phyloP scores from a whole-genome alignment of 2,888 invertebrate species.

The Yponomeuta evonymella region DNA sequence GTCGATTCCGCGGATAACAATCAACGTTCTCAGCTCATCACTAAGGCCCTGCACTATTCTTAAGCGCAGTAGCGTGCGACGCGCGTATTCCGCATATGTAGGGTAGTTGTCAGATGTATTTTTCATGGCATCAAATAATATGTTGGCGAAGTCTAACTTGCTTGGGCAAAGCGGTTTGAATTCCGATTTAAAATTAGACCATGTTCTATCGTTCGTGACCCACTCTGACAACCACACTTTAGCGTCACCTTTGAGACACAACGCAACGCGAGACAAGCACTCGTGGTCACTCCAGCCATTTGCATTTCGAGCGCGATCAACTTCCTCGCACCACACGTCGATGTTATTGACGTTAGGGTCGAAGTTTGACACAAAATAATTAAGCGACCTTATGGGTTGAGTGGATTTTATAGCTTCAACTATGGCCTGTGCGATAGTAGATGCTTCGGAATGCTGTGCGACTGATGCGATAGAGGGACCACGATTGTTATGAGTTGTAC shows the following conservation, averaged over 20 bases:
- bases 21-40: slow-evolving; percentile 26
- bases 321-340: too few relatives aligned
- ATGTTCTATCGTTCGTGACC: slow-evolving; percentile 24
- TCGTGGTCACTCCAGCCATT: slow-evolving; percentile 26
- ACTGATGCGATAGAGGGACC: too few relatives aligned
- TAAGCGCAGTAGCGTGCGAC: slow-evolving; percentile 23
- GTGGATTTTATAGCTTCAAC: too few relatives aligned
- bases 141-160: slow-evolving; percentile 24
- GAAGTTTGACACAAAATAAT: too few relatives aligned
- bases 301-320: slow-evolving; percentile 17
- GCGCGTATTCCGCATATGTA: slow-evolving; percentile 31
- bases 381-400: too few relatives aligned
- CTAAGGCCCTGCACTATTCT: slow-evolving; percentile 22
- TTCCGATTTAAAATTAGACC: slow-evolving; percentile 28
- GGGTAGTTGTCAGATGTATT: slow-evolving; percentile 25
- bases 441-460: too few relatives aligned
- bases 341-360: too few relatives aligned
- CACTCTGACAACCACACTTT: slow-evolving; percentile 28
- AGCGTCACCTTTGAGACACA: slow-evolving; percentile 25
- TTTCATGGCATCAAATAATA: slow-evolving; percentile 26
- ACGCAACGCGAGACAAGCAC: slow-evolving; percentile 23
- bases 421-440: too few relatives aligned
- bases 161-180: slow-evolving; percentile 27
- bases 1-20: slow-evolving; percentile 21
- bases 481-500: too few relatives aligned